Evolutionary conservation across 2,888 invertebrate species (phyloP).

Genomic region (Ashinkailepas kermadecensis): DNA sequence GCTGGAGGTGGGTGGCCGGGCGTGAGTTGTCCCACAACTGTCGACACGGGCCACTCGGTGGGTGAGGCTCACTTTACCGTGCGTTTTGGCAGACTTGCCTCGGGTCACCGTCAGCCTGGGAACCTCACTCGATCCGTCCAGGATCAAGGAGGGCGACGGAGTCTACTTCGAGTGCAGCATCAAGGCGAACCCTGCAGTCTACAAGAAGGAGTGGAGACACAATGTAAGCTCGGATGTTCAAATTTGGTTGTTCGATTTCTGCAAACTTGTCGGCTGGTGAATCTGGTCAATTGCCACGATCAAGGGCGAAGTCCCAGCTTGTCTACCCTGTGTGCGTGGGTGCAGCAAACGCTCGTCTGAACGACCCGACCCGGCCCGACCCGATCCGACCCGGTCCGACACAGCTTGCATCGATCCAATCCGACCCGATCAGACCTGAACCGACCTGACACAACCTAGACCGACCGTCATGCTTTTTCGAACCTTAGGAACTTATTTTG

Average conservation of each 20-base stretch:
- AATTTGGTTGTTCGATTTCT: not conserved
- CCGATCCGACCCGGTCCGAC: too few relatives aligned
- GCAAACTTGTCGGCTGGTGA: not conserved
- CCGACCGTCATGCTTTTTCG: too few relatives aligned
- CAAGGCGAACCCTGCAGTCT: not conserved
- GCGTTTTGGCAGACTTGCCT: not conserved
- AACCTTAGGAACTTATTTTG: too few relatives aligned
- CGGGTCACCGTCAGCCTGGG: not conserved
- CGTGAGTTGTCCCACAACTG: constrained; percentile 18
- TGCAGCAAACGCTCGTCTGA: not conserved
- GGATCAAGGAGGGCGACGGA: not conserved
- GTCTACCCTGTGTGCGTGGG: constrained; percentile 21
- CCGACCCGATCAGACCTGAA: too few relatives aligned
- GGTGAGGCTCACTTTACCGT: not conserved
- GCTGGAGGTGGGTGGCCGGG: not conserved
- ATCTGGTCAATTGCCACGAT: constrained; percentile 34
- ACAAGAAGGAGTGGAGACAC: constrained; percentile 3
- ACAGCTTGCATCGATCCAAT: too few relatives aligned
- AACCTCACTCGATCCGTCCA: not conserved
- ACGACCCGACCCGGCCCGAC: too few relatives aligned
- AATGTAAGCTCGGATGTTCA: not conserved
- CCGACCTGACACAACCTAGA: too few relatives aligned
- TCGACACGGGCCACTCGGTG: too few relatives aligned
- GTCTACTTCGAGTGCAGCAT: constrained; percentile 16
- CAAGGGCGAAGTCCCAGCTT: not conserved